Evolutionary conservation across 2,113 vertebrate genomes (phyloP).

Genomic region (Syngnathus floridae): DNA sequence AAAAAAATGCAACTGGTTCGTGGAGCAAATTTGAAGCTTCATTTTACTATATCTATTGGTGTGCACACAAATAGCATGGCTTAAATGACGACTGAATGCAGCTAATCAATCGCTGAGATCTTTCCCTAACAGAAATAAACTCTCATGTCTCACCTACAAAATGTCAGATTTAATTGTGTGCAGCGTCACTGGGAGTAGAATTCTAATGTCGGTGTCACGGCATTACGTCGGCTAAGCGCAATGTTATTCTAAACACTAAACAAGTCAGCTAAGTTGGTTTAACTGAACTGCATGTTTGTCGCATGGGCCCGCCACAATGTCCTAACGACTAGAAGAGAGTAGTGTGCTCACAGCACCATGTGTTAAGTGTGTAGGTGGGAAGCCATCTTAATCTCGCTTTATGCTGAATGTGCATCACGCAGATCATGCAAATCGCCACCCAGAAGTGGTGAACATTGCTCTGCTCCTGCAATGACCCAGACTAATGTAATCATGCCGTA

Average conservation of each 20-base stretch:
- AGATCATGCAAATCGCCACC: constrained; percentile 22
- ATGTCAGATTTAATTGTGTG: background rate
- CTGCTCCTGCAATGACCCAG: background rate
- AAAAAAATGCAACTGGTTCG: too few relatives aligned
- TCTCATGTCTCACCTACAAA: constrained; percentile 5
- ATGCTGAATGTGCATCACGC: constrained; percentile 20
- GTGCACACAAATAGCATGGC: constrained; percentile 8
- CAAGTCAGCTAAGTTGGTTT: background rate
- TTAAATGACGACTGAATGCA: constrained; percentile 17
- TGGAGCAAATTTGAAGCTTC: too few relatives aligned
- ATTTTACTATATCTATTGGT: background rate
- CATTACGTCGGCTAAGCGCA: too few relatives aligned
- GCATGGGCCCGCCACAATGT: background rate
- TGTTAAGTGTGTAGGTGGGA: constrained; percentile 1
- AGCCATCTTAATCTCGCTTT: constrained; percentile 30
- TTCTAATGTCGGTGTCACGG: too few relatives aligned
- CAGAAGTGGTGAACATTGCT: background rate
- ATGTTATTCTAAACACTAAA: background rate
- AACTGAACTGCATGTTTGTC: background rate
- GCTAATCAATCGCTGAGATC: constrained; percentile 15
- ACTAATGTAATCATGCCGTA: background rate
- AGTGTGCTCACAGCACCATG: background rate
- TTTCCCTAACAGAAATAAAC: constrained; percentile 1
- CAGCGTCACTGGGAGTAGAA: background rate
- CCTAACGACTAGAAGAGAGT: constrained; percentile 2